Conservation (phyloP, 2,888 invertebrate genomes). For the Pseudococcus viburni region DNA sequence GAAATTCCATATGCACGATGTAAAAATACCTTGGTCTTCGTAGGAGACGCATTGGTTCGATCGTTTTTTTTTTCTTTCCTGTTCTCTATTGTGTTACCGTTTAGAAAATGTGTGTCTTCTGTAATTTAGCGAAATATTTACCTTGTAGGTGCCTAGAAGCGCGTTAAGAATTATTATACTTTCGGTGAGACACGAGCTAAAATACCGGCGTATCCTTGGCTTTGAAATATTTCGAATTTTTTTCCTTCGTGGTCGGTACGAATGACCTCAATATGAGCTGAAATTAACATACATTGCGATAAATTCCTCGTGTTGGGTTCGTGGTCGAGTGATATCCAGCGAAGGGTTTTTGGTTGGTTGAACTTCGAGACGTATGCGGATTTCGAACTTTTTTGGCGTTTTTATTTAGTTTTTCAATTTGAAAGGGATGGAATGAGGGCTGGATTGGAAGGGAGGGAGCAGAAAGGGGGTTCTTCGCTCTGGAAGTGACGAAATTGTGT, state of each 20-base stretch:
- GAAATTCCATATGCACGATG: slow-evolving; percentile 6
- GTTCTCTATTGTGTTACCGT: not conserved
- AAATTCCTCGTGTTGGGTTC: not conserved
- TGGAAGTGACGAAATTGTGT: no score
- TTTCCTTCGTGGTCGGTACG: not conserved
- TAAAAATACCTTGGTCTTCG: not conserved
- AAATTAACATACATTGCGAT: not conserved
- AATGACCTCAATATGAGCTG: slow-evolving; percentile 1
- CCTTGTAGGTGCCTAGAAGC: not conserved
- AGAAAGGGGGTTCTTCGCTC: no score
- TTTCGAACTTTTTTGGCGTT: not conserved
- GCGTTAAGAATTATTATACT: slow-evolving; percentile 1
- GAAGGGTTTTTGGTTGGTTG: not conserved
- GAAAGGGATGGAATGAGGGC: no score
- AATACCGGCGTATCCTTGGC: slow-evolving; percentile 4
- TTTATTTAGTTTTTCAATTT: no score
- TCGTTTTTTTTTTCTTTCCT: not conserved
- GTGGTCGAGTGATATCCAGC: not conserved
- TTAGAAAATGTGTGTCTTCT: not conserved
- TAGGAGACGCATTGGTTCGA: not conserved
- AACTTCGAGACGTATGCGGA: not conserved
- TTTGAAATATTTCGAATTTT: slow-evolving; percentile 42
- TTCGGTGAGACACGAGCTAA: not conserved
- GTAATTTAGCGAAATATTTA: not conserved
- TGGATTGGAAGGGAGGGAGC: no score